These are phyloP conservation scores for Cybosia mesomella DNA, from an alignment of 2,888 invertebrate genomes.

Conservation along the genomic window DNA sequence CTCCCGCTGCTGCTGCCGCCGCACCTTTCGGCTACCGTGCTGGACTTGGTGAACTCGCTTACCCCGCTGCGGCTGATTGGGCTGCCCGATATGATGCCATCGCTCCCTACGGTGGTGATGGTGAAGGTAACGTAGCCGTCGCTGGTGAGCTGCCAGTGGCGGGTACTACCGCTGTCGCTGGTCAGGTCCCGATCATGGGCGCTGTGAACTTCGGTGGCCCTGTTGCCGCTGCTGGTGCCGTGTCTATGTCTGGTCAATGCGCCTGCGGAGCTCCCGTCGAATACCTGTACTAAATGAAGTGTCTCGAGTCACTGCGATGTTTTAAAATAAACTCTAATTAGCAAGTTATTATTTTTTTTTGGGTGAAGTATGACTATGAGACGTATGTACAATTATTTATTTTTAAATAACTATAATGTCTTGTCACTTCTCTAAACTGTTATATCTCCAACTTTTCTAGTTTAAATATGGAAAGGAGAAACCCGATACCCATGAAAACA, in stretches of 20 bases:
- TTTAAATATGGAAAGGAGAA: no score
- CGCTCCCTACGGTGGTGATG: constrained; percentile 21
- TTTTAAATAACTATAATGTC: no score
- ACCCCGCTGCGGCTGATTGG: no score
- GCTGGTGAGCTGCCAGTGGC: constrained; percentile 25
- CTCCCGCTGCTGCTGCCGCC: constrained; percentile 26
- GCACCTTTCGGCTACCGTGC: constrained; percentile 6
- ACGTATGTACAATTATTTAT: no score
- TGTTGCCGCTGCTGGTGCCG: neutral
- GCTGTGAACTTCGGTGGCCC: constrained; percentile 6
- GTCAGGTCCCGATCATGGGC: constrained; percentile 8
- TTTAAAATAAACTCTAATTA: neutral
- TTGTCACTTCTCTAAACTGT: no score
- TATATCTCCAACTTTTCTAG: no score
- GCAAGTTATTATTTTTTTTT: no score
- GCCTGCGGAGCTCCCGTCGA: neutral
- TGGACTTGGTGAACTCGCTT: neutral
- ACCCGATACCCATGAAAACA: no score
- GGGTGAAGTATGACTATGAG: no score
- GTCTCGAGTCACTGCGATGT: no score
- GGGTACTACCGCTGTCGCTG: constrained; percentile 6
- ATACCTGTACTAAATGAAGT: neutral
- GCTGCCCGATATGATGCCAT: neutral
- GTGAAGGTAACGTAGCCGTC: constrained; percentile 30
- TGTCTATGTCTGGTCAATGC: neutral